Conservation (phyloP, 2,113 vertebrate species). For the Heterocephalus glaber region DNA sequence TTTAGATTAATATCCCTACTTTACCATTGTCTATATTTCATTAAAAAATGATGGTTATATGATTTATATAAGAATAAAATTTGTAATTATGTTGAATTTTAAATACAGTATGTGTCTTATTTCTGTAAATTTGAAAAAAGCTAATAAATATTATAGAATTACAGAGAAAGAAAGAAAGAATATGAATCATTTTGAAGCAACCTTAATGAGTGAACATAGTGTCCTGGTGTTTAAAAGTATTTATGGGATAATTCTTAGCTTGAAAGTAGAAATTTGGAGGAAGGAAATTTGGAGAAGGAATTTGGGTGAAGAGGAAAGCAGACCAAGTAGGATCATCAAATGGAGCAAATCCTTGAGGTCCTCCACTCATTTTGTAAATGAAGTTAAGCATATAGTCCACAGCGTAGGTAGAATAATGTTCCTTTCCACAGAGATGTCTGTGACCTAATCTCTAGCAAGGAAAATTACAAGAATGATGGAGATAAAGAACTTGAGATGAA, state of each 20-base stretch:
- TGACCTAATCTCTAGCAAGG: neutral
- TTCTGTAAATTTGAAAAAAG: neutral
- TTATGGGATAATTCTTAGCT: neutral
- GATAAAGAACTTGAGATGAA: neutral
- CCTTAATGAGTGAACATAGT: neutral
- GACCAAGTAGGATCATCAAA: neutral
- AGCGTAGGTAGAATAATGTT: rapidly evolving
- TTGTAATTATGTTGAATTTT: neutral
- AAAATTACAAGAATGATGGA: neutral
- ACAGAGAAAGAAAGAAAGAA: neutral
- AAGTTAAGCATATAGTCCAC: neutral
- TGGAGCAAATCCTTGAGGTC: too few relatives aligned
- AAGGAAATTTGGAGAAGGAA: neutral
- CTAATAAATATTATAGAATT: neutral
- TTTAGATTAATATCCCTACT: neutral
- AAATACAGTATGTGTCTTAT: neutral
- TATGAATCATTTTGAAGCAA: neutral
- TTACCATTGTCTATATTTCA: neutral
- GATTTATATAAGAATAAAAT: neutral
- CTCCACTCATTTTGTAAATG: neutral
- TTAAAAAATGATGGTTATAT: neutral
- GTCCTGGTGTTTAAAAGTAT: neutral
- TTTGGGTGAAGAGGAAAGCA: neutral
- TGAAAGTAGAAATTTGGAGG: neutral
- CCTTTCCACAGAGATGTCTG: neutral